phyloP scores from a whole-genome alignment of 2,888 invertebrate species.

The Acleris literana region DNA sequence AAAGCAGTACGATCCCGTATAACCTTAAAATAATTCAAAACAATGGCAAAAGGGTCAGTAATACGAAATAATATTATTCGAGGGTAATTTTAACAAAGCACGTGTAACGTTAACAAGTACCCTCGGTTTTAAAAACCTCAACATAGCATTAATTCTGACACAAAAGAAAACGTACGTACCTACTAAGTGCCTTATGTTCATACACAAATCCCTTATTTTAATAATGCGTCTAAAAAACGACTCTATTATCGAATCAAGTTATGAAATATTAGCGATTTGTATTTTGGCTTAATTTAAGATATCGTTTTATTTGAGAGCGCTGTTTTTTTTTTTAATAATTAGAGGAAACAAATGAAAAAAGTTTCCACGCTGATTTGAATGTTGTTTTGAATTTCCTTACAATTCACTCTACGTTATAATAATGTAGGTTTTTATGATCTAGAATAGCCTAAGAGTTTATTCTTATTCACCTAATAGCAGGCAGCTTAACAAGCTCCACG shows the following conservation, averaged over 20 bases:
- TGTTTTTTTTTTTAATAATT: no score
- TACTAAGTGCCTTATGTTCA: conserved; percentile 32
- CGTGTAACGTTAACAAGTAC: conserved; percentile 6
- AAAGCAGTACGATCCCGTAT: not conserved
- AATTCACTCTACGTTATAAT: no score
- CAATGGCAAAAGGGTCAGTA: conserved; percentile 17
- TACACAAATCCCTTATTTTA: conserved; percentile 32
- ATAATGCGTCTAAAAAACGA: conserved; percentile 30
- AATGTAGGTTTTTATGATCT: no score
- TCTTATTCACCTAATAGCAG: no score
- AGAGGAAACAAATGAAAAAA: no score
- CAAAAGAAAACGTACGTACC: conserved; percentile 30
- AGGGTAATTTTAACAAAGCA: conserved; percentile 24
- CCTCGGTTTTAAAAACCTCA: conserved; percentile 11
- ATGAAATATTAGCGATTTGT: not conserved
- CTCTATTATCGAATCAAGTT: not conserved
- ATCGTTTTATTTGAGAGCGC: not conserved
- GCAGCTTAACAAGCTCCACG: no score
- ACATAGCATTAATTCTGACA: conserved; percentile 18
- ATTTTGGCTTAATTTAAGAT: not conserved
- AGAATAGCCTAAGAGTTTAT: no score
- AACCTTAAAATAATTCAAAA: conserved; percentile 6
- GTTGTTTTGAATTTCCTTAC: no score
- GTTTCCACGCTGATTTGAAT: no score
- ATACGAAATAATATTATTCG: conserved; percentile 27